Evolutionary conservation across 2,888 invertebrate species (phyloP).

Genomic region (Cryptophagus acutangulus): DNA sequence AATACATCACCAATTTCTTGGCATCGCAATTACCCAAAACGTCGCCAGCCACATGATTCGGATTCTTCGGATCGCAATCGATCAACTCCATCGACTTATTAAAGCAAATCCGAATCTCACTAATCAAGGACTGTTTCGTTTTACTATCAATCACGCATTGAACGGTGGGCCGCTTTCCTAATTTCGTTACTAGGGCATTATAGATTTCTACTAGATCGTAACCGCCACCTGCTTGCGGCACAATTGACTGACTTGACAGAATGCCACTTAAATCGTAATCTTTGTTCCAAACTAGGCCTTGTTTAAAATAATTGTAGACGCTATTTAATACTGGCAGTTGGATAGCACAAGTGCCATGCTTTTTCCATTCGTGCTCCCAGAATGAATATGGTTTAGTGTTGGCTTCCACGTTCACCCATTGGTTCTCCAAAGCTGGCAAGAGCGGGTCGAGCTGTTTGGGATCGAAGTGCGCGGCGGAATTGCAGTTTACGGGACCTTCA

Average conservation of each 20-base stretch:
- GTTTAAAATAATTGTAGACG: constrained; percentile 64
- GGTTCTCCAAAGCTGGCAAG: constrained; percentile 38
- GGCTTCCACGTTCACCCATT: constrained; percentile 71
- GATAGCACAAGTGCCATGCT: constrained; percentile 77
- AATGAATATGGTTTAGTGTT: constrained; percentile 52
- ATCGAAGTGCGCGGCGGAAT: constrained; percentile 64
- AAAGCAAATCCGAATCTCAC: constrained; percentile 72
- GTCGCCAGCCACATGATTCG: constrained; percentile 31
- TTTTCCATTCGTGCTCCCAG: constrained; percentile 79
- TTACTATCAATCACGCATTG: constrained; percentile 59
- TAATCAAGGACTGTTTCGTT: constrained; percentile 55
- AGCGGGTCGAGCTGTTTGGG: constrained; percentile 56
- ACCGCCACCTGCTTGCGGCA: constrained; percentile 41
- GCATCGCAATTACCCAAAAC: constrained; percentile 59
- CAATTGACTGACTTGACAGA: constrained; percentile 53
- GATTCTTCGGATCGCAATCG: constrained; percentile 60
- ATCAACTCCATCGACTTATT: constrained; percentile 59
- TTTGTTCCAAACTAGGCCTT: constrained; percentile 58
- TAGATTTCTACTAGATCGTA: constrained; percentile 52
- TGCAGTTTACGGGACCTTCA: constrained; percentile 67
- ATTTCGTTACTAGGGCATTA: constrained; percentile 50
- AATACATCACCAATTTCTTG: constrained; percentile 55
- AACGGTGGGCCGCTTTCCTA: constrained; percentile 59
- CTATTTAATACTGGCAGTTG: constrained; percentile 53
- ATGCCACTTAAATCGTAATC: constrained; percentile 59